Evolutionary conservation across 2,797 vertebrate species (phyloP).

Genomic region (Hemibagrus guttatus): DNA sequence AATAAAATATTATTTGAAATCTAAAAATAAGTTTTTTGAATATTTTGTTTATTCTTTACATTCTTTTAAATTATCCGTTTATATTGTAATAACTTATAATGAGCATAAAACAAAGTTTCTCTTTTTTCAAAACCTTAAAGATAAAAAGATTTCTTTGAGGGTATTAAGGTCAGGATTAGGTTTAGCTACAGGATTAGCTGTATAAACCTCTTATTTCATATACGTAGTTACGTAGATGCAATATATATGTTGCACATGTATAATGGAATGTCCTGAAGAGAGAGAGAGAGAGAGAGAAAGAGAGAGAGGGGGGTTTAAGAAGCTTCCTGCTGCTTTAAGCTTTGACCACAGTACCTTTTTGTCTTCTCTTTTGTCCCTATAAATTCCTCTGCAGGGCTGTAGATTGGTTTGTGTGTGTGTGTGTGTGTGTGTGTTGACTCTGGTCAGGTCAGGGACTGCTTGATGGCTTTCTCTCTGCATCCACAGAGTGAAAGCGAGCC

Average conservation of each 20-base stretch:
- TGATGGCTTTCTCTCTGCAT: conserved; percentile 34
- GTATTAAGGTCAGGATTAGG: background rate
- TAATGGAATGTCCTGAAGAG: no score
- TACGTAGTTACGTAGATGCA: background rate
- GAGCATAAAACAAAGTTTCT: background rate
- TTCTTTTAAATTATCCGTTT: background rate
- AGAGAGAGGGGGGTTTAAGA: background rate
- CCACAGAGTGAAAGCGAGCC: conserved; percentile 13
- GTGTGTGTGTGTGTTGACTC: background rate
- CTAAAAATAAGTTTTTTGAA: no score
- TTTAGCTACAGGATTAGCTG: background rate
- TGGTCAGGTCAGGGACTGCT: conserved; percentile 46
- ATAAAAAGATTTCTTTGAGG: background rate
- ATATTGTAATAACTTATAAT: background rate
- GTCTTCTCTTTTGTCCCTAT: background rate
- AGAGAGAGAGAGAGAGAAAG: no score
- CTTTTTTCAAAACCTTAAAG: background rate
- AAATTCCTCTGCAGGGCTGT: conserved; percentile 6
- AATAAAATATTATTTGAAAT: no score
- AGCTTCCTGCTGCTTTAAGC: background rate
- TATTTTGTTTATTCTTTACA: background rate
- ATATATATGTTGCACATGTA: background rate
- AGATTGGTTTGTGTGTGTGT: conserved; percentile 21
- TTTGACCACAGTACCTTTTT: conserved; percentile 3
- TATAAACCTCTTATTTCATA: background rate